Evolutionary conservation across 2,888 invertebrate species (phyloP).

Genomic region (Hydropsyche betteni): DNA sequence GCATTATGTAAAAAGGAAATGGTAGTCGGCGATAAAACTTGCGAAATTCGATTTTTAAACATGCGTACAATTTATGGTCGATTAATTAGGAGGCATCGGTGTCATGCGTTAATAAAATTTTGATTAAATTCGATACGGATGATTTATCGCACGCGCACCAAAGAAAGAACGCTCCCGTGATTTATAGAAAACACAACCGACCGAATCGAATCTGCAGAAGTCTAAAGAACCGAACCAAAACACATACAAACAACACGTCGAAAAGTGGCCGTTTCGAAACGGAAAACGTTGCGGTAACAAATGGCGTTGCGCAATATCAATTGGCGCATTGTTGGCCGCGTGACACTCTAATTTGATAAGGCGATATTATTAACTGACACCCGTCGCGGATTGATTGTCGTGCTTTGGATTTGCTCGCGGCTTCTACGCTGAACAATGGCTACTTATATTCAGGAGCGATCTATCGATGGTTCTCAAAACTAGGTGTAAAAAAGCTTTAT

Average conservation of each 20-base stretch:
- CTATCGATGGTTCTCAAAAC: neutral
- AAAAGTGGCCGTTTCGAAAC: neutral
- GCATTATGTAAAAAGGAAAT: no score
- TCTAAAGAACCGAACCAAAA: neutral
- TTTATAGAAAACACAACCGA: no score
- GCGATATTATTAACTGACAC: constrained; percentile 35
- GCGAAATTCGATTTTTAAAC: constrained; percentile 8
- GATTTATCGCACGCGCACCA: constrained; percentile 11
- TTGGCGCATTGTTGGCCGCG: constrained; percentile 23
- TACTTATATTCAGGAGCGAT: constrained; percentile 5
- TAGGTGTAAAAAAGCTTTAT: no score
- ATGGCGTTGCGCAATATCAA: constrained; percentile 5
- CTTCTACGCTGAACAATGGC: constrained; percentile 32
- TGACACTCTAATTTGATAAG: constrained; percentile 37
- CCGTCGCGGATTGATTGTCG: constrained; percentile 42
- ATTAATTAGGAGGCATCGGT: constrained; percentile 9
- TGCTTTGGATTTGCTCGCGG: constrained; percentile 32
- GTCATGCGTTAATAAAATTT: neutral
- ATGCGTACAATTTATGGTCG: constrained; percentile 7
- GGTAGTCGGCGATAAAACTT: no score
- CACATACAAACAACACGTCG: neutral
- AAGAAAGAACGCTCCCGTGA: neutral
- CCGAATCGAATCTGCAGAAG: neutral
- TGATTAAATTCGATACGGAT: constrained; percentile 5
- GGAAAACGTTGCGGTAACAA: neutral